Base-by-base conservation (phyloP, 2,797 vertebrate genomes). In the Remorina albescens region DNA sequence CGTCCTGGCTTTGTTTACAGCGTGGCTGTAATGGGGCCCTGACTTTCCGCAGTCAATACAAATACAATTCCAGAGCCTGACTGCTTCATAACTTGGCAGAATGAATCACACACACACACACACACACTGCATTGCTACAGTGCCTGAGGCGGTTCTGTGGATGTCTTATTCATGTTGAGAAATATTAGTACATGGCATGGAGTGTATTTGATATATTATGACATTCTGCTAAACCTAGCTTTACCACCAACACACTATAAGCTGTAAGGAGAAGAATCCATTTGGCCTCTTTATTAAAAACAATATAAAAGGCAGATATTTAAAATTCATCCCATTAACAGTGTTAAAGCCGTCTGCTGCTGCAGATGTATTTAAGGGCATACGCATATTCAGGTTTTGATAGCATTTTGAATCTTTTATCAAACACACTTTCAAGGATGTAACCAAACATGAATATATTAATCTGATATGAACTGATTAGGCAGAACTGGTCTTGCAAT, bases 31-130 rank as follows among this genome's bases (percentile, higher is more conserved):
- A 86, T 87, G 63, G 76, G 71, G 74, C 76, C 84, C 74, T 78
- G 88, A 89, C 82, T 78, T 68, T 80, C 73, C 81, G 81, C 60
- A 83, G 82, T 92, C 90, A 89, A 92, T 91, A 90, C 84, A 91
- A 92, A 92, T 80, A 70, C 54, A 59, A 79, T 87, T 81, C 42
- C 53, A 61, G 57, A 83, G 77, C 69, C 67, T 16, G 69, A 71
- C 58, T 80, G 83, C 70, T 83, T 85, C 61, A 74, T 72, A 87
- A 80, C 72, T 68, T 69, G 75, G 66, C 72, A 61, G 72, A 16
- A n/a, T 62, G 67, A 77, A 59, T 69, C n/a, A 44, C 63, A 59
- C 44, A 51, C 65, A 71, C 50, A 49, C 23, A 36, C 10, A 47
- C 18, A 34, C 32, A n/a, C 30, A 59, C 8, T 4, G 39, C 76